Percentiles rank a stretch among this genome's conserved stretches.
Conservation (phyloP, 2,888 invertebrate genomes). For the Brachylomia viminalis region DNA sequence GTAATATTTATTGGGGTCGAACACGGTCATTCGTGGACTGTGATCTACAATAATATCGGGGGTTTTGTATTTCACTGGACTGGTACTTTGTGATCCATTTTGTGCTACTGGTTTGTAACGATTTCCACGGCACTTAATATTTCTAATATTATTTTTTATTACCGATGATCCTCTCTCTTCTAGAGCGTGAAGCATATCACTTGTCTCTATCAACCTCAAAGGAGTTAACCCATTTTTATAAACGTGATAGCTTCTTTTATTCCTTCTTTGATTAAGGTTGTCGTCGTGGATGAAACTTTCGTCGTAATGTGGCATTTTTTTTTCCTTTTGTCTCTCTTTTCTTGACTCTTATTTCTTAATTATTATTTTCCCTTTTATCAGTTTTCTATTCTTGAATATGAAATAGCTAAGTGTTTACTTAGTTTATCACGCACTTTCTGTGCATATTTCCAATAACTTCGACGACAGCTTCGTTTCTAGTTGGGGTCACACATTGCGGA, state of each 20-base stretch:
- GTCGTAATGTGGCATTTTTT: constrained; percentile 89
- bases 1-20: constrained; percentile 82
- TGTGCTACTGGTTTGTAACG: constrained; percentile 77
- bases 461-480: constrained; percentile 61
- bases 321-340: constrained; percentile 64
- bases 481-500: constrained; percentile 69
- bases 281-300: constrained; percentile 89
- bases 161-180: constrained; percentile 85
- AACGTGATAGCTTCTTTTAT: constrained; percentile 89
- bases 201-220: constrained; percentile 78
- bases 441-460: constrained; percentile 47
- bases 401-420: constrained; percentile 4
- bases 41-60: constrained; percentile 84
- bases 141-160: constrained; percentile 86
- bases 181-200: constrained; percentile 80
- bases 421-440: not conserved
- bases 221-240: constrained; percentile 87
- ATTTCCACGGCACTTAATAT: constrained; percentile 83
- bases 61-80: constrained; percentile 75
- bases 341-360: constrained; percentile 24
- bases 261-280: constrained; percentile 86
- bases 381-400: constrained; percentile 4
- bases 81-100: constrained; percentile 65
- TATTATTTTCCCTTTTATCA: not conserved
- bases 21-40: constrained; percentile 83